phyloP scores from a whole-genome alignment of 2,888 invertebrate genomes.

The Phortica magna region DNA sequence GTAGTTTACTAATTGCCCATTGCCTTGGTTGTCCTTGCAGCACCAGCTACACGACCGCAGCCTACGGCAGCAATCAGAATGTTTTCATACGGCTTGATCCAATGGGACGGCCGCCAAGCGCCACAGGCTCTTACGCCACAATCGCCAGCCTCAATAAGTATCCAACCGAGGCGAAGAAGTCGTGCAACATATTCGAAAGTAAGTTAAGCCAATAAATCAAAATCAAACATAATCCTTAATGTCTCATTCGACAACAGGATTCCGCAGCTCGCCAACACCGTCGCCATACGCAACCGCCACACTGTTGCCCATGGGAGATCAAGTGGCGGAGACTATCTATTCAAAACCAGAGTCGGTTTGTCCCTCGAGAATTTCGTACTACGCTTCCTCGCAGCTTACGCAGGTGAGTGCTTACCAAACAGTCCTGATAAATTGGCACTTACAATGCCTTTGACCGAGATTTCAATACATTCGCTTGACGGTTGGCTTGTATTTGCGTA shows the following conservation, averaged over 20 bases:
- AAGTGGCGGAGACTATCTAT: constrained; percentile 56
- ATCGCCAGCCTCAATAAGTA: constrained; percentile 90
- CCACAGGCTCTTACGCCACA: constrained; percentile 88
- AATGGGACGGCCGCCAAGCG: constrained; percentile 85
- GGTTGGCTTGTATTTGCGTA: background rate
- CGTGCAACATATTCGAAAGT: constrained; percentile 76
- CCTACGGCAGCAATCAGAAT: constrained; percentile 87
- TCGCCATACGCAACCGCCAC: constrained; percentile 85
- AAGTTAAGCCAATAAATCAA: constrained; percentile 53
- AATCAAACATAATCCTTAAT: constrained; percentile 33
- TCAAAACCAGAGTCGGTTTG: constrained; percentile 79
- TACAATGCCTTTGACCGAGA: constrained; percentile 34
- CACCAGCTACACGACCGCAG: constrained; percentile 87
- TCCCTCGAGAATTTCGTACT: constrained; percentile 85
- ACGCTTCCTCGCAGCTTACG: constrained; percentile 88
- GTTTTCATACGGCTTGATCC: constrained; percentile 87
- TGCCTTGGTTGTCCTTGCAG: constrained; percentile 76
- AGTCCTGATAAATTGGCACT: constrained; percentile 25
- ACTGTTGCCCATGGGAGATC: constrained; percentile 79
- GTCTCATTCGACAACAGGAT: constrained; percentile 65
- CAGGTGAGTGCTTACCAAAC: constrained; percentile 79
- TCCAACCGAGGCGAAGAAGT: constrained; percentile 79
- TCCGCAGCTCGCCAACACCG: constrained; percentile 79
- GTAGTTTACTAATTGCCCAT: background rate
- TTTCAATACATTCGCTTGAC: constrained; percentile 20